Base-by-base conservation (phyloP, 1,140 invertebrate species). In the honey bee (Apis mellifera) region DNA sequence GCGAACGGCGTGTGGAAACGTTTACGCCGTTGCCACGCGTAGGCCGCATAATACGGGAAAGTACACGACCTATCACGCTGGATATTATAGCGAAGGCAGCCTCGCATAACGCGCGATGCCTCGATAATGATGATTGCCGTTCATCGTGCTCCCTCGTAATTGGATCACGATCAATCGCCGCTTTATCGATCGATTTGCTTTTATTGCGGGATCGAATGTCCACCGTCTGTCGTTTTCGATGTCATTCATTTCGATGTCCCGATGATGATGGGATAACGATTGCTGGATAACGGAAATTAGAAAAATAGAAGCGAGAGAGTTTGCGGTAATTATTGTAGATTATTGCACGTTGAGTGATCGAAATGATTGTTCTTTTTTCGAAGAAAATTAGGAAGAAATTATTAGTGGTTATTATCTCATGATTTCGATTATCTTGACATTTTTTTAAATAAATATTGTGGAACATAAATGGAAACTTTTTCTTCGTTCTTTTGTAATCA, bases 51-150 rank as follows among this genome's bases (percentile, higher is more conserved):
- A 86, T 83, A 78, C 73, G 78, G 55, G 71, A 80, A 77, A 78
- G 82, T 81, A 78, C 86, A 82, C 71, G 86, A 87, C 83, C 86
- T 78, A 87, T 87, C 83, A 84, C 60, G 82, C 19, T 81, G 64
- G 86, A 84, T 88, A 88, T 82, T 85, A 87, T 84, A 68, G 86
- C 21, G 70, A 79, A 86, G 75, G 84, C 78, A 78, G 68, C 85
- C 60, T 86, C 80, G 78, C 82, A 89, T 86, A 90, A 90, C 83
- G 79, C 77, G 69, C 89, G 90, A 90, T 87, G 84, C 82, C 78
- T 70, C 77, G 86, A 89, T 89, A 90, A 90, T 87, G 80, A 88
- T 86, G 88, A 91, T 91, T 90, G 85, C 86, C 86, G 88, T 90
- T 90, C 86, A 90, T 89, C 88, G 80, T 83, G 84, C 82, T 32